Evolutionary conservation across 2,888 invertebrate species (phyloP).

Genomic region (Muscina levida): DNA sequence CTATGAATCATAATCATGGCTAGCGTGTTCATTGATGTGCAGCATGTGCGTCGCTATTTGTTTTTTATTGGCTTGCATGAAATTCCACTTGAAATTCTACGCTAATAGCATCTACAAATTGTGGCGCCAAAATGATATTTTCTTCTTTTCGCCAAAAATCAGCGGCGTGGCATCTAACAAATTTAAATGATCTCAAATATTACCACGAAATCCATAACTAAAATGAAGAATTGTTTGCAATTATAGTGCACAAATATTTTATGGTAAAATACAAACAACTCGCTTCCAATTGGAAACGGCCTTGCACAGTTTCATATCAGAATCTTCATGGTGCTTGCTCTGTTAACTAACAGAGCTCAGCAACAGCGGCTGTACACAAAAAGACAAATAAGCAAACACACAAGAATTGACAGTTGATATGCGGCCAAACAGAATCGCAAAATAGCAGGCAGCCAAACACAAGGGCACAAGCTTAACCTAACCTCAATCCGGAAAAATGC

Average conservation of each 20-base stretch:
- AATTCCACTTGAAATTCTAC: too few relatives aligned
- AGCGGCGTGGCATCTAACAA: too few relatives aligned
- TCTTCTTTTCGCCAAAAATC: too few relatives aligned
- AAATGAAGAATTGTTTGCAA: too few relatives aligned
- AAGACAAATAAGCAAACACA: neutral
- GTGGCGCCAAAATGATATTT: conserved; percentile 34
- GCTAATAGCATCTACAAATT: too few relatives aligned
- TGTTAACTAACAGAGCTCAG: conserved; percentile 20
- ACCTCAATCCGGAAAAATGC: conserved; percentile 28
- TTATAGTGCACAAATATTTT: too few relatives aligned
- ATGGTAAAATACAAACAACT: neutral
- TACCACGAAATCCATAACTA: too few relatives aligned
- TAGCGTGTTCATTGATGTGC: conserved; percentile 29
- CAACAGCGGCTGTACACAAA: neutral
- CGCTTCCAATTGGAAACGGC: neutral
- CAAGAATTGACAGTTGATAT: conserved; percentile 13
- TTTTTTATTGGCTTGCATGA: too few relatives aligned
- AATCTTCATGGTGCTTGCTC: neutral
- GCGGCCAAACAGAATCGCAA: neutral
- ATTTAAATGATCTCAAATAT: too few relatives aligned
- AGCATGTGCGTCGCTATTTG: too few relatives aligned
- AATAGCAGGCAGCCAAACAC: conserved; percentile 2
- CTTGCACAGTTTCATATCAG: neutral
- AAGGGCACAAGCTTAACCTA: conserved; percentile 17
- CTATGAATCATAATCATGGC: conserved; percentile 12